These are phyloP conservation scores for Caenorhabditis latens DNA, from an alignment of 1,140 invertebrate species.

Conservation along the genomic window DNA sequence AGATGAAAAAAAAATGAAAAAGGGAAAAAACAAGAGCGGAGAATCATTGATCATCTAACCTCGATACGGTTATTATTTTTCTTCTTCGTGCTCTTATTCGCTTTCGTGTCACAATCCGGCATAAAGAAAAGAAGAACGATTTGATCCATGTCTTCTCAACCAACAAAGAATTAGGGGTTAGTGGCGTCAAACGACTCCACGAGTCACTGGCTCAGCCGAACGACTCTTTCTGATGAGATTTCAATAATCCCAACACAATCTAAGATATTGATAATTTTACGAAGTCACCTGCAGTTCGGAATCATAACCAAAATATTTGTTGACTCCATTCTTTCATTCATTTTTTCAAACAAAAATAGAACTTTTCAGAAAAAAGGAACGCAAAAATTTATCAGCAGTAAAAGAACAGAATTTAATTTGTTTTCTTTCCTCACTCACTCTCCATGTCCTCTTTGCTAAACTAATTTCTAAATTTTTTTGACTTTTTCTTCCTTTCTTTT, in stretches of 20 bases:
- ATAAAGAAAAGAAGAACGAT: no score
- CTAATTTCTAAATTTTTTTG: constrained; percentile 34
- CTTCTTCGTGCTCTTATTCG: not conserved
- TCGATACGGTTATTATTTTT: constrained; percentile 5
- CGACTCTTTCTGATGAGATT: constrained; percentile 1
- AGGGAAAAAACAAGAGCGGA: not conserved
- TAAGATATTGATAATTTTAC: not conserved
- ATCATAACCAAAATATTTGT: not conserved
- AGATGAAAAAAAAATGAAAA: not conserved
- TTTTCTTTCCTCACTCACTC: not conserved
- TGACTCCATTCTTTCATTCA: not conserved
- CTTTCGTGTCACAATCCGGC: no score
- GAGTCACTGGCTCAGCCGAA: not conserved
- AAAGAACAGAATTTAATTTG: not conserved
- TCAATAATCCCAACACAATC: not conserved
- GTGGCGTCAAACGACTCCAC: not conserved
- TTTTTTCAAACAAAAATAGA: not conserved
- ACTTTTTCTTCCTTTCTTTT: not conserved
- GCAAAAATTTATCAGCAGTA: not conserved
- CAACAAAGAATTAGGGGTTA: not conserved
- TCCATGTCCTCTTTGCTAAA: not conserved
- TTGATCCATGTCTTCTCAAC: not conserved
- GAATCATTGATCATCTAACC: not conserved
- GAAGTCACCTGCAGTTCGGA: not conserved
- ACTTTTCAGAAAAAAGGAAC: not conserved